These are phyloP conservation scores for Habroteleia sp. DNA, from an alignment of 2,888 invertebrate species.

Conservation along the genomic window DNA sequence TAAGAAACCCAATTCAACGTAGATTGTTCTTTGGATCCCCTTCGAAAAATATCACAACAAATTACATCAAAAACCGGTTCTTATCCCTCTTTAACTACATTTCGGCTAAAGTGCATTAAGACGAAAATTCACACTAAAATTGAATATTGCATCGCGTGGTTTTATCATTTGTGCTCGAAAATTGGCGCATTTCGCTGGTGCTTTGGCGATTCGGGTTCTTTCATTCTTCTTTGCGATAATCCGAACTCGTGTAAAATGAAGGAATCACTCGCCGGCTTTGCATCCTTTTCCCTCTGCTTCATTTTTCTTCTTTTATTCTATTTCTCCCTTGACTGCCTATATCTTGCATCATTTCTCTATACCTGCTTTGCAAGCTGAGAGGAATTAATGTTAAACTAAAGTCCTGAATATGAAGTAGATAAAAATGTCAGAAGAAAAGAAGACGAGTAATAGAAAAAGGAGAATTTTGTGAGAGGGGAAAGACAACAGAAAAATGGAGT, in stretches of 20 bases:
- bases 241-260: too few relatives aligned
- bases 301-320: constrained; percentile 33
- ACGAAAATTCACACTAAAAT: constrained; percentile 30
- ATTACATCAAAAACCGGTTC: constrained; percentile 27
- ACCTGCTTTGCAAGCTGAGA: constrained; percentile 51
- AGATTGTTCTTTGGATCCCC: too few relatives aligned
- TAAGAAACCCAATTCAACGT: too few relatives aligned
- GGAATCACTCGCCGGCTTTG: too few relatives aligned
- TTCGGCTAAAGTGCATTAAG: constrained; percentile 30
- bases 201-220: constrained; percentile 30
- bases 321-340: constrained; percentile 30
- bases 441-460: too few relatives aligned
- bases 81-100: constrained; percentile 15
- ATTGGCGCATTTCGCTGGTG: constrained; percentile 24
- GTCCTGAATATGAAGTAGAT: constrained; percentile 27
- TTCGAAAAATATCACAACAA: constrained; percentile 31
- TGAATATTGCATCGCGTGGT: constrained; percentile 26
- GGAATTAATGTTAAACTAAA: constrained; percentile 65
- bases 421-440: too few relatives aligned
- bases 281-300: constrained; percentile 36
- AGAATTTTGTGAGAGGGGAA: too few relatives aligned
- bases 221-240: constrained; percentile 37
- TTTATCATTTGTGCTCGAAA: constrained; percentile 26
- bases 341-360: constrained; percentile 35
- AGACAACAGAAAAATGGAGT: too few relatives aligned